These are phyloP conservation scores for Paramormyrops kingsleyae DNA, from an alignment of 2,113 vertebrate species.

Conservation along the genomic window DNA sequence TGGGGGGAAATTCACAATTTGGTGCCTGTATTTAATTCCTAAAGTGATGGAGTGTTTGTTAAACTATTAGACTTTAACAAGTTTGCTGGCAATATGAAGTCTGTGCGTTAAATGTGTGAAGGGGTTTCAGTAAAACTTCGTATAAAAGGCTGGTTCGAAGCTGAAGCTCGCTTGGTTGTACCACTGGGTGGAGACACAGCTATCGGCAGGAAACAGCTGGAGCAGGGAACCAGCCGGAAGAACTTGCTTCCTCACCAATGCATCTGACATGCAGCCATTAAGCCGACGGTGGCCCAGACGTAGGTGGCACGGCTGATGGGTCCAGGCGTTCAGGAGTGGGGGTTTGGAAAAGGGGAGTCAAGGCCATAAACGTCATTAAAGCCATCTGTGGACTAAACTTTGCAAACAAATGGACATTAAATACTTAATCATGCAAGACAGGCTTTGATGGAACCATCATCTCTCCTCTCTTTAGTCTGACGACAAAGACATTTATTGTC, in stretches of 20 bases:
- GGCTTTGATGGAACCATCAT: background rate
- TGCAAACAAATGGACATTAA: background rate
- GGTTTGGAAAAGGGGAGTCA: background rate
- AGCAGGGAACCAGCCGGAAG: background rate
- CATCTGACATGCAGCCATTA: background rate
- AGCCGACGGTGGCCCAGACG: background rate
- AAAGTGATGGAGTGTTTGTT: background rate
- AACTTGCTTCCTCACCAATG: background rate
- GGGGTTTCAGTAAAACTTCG: background rate
- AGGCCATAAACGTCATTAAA: background rate
- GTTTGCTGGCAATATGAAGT: background rate
- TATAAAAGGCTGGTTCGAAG: background rate
- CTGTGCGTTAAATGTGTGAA: background rate
- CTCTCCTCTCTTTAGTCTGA: background rate
- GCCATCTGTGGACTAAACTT: background rate
- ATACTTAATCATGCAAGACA: background rate
- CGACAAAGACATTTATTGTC: background rate
- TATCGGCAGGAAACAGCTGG: background rate
- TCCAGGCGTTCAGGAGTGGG: background rate
- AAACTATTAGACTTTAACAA: background rate
- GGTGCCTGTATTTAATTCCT: background rate
- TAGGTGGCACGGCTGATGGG: background rate
- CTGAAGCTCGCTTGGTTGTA: background rate
- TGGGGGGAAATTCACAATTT: background rate
- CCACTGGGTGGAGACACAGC: background rate